Percentiles rank a stretch among this genome's conserved stretches.
Evolutionary conservation across 2,888 invertebrate species (phyloP).

Genomic region (Lasioglossum oenotherae): DNA sequence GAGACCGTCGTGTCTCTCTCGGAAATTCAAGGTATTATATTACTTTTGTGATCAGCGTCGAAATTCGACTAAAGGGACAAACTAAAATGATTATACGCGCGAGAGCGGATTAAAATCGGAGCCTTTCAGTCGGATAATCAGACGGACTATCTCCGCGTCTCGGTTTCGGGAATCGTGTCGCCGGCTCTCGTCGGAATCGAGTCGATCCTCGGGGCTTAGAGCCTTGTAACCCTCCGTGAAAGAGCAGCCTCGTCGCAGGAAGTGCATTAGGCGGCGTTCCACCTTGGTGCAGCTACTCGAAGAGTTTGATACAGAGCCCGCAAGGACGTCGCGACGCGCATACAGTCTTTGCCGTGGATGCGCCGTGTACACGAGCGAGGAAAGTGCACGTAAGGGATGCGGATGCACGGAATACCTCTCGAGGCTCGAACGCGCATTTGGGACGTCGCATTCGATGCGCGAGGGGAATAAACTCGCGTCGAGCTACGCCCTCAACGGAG

Average conservation of each 20-base stretch:
- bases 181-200: slow-evolving; percentile 26
- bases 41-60: not conserved
- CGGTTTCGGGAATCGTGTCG: slow-evolving; percentile 5
- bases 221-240: slow-evolving; percentile 57
- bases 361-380: slow-evolving; percentile 13
- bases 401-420: slow-evolving; percentile 61
- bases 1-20: not conserved
- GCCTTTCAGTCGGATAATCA: not conserved
- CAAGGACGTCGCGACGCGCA: slow-evolving; percentile 47
- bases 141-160: not conserved
- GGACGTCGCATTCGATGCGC: slow-evolving; percentile 35
- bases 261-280: slow-evolving; percentile 77
- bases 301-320: slow-evolving; percentile 64
- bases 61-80: too few relatives aligned
- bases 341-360: slow-evolving; percentile 45
- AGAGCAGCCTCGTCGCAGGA: slow-evolving; percentile 58
- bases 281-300: slow-evolving; percentile 59
- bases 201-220: slow-evolving; percentile 63
- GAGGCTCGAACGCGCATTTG: slow-evolving; percentile 52
- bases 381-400: slow-evolving; percentile 61
- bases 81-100: not conserved
- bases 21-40: not conserved
- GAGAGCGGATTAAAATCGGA: not conserved
- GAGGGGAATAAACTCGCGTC: not conserved
- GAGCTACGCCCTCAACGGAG: not conserved